These are phyloP conservation scores for Drosophila maculinotata DNA, from an alignment of 2,888 invertebrate species.

Conservation along the genomic window DNA sequence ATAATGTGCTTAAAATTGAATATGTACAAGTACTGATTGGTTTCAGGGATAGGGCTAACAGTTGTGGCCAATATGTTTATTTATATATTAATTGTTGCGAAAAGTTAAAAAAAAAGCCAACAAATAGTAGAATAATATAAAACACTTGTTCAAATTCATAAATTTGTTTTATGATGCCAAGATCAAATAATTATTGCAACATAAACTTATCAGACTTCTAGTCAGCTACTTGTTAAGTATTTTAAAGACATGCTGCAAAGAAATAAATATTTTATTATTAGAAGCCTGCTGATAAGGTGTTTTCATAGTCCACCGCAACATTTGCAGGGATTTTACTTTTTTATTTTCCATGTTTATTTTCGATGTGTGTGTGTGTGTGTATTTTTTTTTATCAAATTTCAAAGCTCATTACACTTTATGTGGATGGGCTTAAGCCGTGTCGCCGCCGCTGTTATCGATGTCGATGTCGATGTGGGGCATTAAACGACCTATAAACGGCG, in stretches of 20 bases:
- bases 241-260: not conserved
- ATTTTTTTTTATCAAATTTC: slow-evolving; percentile 75
- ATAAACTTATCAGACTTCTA: not conserved
- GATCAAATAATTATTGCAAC: not conserved
- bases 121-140: not conserved
- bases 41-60: not conserved
- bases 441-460: slow-evolving; percentile 52
- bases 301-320: slow-evolving; percentile 8
- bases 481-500: slow-evolving; percentile 71
- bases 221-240: not conserved
- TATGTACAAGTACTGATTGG: not conserved
- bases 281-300: slow-evolving; percentile 11
- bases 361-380: not conserved
- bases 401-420: slow-evolving; percentile 79
- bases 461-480: slow-evolving; percentile 64
- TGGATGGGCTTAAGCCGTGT: slow-evolving; percentile 59
- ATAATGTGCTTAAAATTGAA: not conserved
- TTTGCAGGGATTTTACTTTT: slow-evolving; percentile 18
- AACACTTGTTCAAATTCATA: no score
- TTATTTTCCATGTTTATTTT: slow-evolving; percentile 36
- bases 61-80: not conserved
- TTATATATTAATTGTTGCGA: not conserved
- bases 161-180: no score
- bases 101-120: not conserved
- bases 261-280: slow-evolving; percentile 15